Conservation (phyloP, 2,113 vertebrate species). For the Rutilus rutilus region DNA sequence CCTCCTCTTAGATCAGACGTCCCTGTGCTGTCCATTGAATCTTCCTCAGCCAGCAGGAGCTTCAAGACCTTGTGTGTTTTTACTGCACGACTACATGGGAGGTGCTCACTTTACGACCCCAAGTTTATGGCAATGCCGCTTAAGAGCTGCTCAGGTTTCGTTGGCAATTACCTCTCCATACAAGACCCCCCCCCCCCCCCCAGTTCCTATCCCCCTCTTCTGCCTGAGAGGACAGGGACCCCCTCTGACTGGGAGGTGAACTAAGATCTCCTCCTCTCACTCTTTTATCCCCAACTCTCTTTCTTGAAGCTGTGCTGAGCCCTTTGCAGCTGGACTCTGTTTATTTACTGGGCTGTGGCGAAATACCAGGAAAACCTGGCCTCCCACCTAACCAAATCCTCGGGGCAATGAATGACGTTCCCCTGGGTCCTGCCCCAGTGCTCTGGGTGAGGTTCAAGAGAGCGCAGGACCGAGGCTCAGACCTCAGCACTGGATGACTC, state of each 20-base stretch:
- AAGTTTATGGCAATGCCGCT: conserved; percentile 73
- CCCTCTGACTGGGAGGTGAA: conserved; percentile 48
- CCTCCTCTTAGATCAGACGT: conserved; percentile 33
- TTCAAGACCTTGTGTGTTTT: conserved; percentile 73
- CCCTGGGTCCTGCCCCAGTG: conserved; percentile 56
- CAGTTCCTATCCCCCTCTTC: conserved; percentile 55
- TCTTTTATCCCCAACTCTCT: conserved; percentile 38
- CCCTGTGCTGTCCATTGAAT: neutral
- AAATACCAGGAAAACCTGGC: conserved; percentile 65
- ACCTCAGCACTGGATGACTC: conserved; percentile 20
- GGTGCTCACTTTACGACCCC: conserved; percentile 71
- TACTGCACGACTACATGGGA: conserved; percentile 74
- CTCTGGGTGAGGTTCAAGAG: conserved; percentile 3
- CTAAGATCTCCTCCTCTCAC: conserved; percentile 19
- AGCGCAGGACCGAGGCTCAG: conserved; percentile 16
- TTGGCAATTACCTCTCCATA: conserved; percentile 65
- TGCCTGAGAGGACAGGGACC: conserved; percentile 48
- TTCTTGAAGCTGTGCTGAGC: conserved; percentile 41
- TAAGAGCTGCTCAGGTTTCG: conserved; percentile 77
- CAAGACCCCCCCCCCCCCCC: conserved; percentile 41
- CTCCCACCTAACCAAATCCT: conserved; percentile 52
- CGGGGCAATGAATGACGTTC: conserved; percentile 62
- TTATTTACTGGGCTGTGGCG: conserved; percentile 59
- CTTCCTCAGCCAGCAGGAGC: conserved; percentile 55
- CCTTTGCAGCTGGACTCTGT: conserved; percentile 55